Evolutionary conservation across 1,140 invertebrate species (phyloP), one percentile per base, ranked within the genome.

Genomic region (Fopius arisanus): DNA sequence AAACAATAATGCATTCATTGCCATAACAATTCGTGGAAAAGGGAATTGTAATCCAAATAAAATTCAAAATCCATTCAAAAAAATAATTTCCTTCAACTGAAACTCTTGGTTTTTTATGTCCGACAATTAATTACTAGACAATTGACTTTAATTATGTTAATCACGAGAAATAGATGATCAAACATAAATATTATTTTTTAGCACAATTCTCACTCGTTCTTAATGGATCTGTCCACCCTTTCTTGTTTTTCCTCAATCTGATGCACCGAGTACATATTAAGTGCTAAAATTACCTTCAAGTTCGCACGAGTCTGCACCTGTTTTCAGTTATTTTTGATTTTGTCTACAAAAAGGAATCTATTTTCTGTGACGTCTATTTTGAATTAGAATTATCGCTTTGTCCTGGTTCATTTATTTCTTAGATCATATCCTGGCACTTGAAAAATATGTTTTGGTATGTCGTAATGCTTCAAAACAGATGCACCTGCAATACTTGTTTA

Each of bases 241-340:
- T n/a, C 71, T 31, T 29, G 43, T 28, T 19, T 26, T 65, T 48
- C 16, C n/a, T 14, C 16, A 5, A 48, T 48, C 10, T 48, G 43
- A 12, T 48, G 14, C 43, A n/a, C 16, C 16, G 43, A 48, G n/a
- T 7, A 48, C 43, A 48, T 48, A 48, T 48, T 48, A 48, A 16
- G 43, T 48, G 43, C 43, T 48, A 48, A 48, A 48, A 16, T 48
- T 48, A 19, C 10, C 14, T 48, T 16, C 43, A 48, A 48, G 43
- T 48, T 48, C 16, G n/a, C 43, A 48, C 43, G n/a, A 23, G 3
- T 59, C 19, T 28, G 54, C 54, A 59, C 54, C 54, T 59, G 23
- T 26, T 59, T 59, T 59, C 16, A 59, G 43, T 73, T 70, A 72
- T 71, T 77, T 77, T 81, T 23, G 37, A 69, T 70, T 59, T 21